phyloP scores from a whole-genome alignment of 2,888 invertebrate species.

The Lepidocyrtoides sp. region DNA sequence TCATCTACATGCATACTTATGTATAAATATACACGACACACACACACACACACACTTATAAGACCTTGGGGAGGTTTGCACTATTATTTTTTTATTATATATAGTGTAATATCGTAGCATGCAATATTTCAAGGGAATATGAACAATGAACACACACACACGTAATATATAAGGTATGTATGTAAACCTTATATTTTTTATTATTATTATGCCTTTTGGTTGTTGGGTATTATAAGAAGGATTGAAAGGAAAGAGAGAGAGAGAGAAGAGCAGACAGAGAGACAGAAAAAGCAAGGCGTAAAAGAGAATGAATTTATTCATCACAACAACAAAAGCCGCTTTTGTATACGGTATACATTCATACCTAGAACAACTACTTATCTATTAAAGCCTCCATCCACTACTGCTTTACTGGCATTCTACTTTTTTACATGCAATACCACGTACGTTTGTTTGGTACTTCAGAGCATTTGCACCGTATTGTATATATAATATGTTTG shows the following conservation, averaged over 20 bases:
- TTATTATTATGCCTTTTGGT: no score
- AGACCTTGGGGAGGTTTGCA: constrained; percentile 78
- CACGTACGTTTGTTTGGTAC: not conserved
- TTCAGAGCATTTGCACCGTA: not conserved
- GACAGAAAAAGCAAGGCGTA: constrained; percentile 2
- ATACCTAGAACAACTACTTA: not conserved
- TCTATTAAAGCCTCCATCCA: not conserved
- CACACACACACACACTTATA: constrained; percentile 44
- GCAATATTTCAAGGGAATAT: constrained; percentile 54
- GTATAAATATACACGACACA: not conserved
- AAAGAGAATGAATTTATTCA: constrained; percentile 37
- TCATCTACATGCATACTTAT: constrained; percentile 61
- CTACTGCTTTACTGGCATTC: not conserved
- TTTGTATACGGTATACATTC: constrained; percentile 42
- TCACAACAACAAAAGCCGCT: constrained; percentile 54
- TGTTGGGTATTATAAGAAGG: constrained; percentile 4
- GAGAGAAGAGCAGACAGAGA: constrained; percentile 25
- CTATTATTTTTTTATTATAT: constrained; percentile 21
- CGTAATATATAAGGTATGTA: constrained; percentile 3
- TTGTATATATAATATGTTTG: not conserved
- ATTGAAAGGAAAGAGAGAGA: no score
- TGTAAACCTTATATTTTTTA: not conserved
- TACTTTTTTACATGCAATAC: no score
- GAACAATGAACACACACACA: constrained; percentile 39
- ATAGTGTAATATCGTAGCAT: constrained; percentile 1